These are phyloP conservation scores for Leptopilina boulardi DNA, from an alignment of 1,140 invertebrate species.

Conservation along the genomic window DNA sequence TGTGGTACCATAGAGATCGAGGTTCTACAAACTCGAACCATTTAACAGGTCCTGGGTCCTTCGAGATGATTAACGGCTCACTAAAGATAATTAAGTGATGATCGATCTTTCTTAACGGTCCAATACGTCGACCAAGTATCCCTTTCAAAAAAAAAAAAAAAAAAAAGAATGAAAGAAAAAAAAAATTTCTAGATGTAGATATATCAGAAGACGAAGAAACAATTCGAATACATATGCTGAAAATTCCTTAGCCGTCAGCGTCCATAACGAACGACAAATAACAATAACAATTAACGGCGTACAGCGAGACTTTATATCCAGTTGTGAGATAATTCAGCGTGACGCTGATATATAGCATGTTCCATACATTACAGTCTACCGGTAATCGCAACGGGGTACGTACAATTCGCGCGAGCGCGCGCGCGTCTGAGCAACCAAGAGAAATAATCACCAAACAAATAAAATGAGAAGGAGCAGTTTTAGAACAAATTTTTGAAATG, in stretches of 20 bases:
- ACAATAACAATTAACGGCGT: constrained; percentile 17
- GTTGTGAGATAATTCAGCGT: constrained; percentile 17
- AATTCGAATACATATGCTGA: constrained; percentile 8
- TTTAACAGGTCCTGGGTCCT: constrained; percentile 29
- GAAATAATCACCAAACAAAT: background rate
- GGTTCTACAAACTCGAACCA: constrained; percentile 41
- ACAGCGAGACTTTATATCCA: constrained; percentile 20
- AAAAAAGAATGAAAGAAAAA: background rate
- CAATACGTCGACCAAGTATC: constrained; percentile 17
- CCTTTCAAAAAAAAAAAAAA: constrained; percentile 10
- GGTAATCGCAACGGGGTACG: background rate
- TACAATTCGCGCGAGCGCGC: too few relatives aligned
- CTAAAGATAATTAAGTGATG: constrained; percentile 53
- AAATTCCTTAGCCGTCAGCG: constrained; percentile 6
- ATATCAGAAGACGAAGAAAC: constrained; percentile 28
- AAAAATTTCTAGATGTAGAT: constrained; percentile 5
- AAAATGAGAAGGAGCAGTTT: too few relatives aligned
- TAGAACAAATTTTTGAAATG: too few relatives aligned
- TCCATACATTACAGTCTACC: constrained; percentile 5
- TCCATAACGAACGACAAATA: constrained; percentile 14
- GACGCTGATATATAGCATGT: constrained; percentile 23
- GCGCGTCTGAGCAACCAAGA: background rate
- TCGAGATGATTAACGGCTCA: constrained; percentile 44
- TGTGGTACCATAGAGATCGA: constrained; percentile 35
- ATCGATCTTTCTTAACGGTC: constrained; percentile 49